These are phyloP conservation scores for Polietes domitor DNA, from an alignment of 2,888 invertebrate genomes.

Conservation along the genomic window DNA sequence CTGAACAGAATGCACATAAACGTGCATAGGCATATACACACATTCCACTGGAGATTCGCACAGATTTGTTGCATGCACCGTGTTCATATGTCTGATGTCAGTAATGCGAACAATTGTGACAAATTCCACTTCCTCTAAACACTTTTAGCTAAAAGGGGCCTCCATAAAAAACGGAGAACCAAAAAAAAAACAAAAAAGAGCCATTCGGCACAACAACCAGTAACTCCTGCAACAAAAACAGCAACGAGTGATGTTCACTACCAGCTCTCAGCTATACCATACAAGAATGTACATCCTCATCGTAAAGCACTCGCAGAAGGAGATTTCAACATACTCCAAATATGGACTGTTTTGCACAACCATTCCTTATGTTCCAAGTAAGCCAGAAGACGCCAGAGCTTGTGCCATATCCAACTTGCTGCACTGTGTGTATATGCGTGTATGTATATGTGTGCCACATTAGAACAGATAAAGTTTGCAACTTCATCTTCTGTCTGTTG, in stretches of 20 bases:
- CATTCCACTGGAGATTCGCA: constrained; percentile 3
- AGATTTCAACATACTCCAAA: constrained; percentile 1
- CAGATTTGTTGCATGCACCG: constrained; percentile 29
- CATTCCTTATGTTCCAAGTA: background rate
- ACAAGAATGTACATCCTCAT: constrained; percentile 22
- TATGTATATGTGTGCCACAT: constrained; percentile 67
- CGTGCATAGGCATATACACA: background rate
- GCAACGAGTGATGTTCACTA: too few species aligned
- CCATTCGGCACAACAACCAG: background rate
- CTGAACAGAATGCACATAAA: background rate
- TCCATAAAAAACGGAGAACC: constrained; percentile 10
- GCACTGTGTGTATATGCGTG: background rate
- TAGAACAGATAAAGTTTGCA: constrained; percentile 76
- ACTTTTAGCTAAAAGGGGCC: constrained; percentile 42
- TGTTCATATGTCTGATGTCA: constrained; percentile 3
- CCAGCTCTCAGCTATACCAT: background rate
- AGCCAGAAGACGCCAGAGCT: constrained; percentile 44
- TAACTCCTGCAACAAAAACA: constrained; percentile 14
- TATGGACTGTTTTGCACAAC: background rate
- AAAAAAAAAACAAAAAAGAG: background rate
- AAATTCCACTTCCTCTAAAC: constrained; percentile 52
- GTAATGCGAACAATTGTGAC: constrained; percentile 42
- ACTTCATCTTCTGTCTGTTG: too few species aligned
- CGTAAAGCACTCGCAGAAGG: constrained; percentile 25
- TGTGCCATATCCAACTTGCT: constrained; percentile 24